Percentiles rank a stretch among this genome's conserved stretches.
phyloP scores from a whole-genome alignment of 2,797 vertebrate genomes.

The Miopithecus talapoin region DNA sequence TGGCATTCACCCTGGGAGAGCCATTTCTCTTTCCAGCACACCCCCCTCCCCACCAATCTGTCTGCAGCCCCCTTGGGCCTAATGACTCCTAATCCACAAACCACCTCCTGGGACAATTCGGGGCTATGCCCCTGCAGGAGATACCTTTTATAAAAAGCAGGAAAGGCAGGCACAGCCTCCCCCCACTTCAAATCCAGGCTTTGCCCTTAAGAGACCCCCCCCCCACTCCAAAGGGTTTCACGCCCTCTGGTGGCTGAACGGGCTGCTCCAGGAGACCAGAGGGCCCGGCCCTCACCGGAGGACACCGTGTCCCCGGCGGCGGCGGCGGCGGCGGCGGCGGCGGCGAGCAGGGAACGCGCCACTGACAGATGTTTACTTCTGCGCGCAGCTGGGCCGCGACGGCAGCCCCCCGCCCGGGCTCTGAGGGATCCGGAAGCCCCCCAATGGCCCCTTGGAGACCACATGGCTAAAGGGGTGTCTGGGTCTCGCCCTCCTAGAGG shows the following conservation, averaged over 20 bases:
- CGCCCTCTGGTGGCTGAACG: conserved; percentile 74
- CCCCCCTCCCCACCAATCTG: not conserved
- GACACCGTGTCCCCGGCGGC: conserved; percentile 76
- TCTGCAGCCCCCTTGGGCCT: not conserved
- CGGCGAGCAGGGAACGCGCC: conserved; percentile 49
- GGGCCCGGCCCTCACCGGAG: conserved; percentile 72
- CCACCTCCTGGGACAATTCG: not conserved
- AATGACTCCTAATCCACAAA: not conserved
- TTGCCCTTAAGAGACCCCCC: conserved; percentile 57
- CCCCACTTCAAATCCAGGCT: conserved; percentile 17
- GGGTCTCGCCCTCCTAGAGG: not conserved
- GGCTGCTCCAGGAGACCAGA: not conserved
- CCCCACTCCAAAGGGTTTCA: not conserved
- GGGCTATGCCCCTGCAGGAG: not conserved
- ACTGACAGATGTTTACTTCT: conserved; percentile 77
- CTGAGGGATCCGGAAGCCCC: not conserved
- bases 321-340: not conserved
- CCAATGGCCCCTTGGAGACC: not conserved
- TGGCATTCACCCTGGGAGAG: not conserved
- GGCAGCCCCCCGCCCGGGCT: not conserved
- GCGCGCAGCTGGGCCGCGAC: conserved; percentile 45
- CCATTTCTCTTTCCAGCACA: not conserved
- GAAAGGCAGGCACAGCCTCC: not conserved
- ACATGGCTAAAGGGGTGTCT: not conserved
- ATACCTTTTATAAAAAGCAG: not conserved